Conservation (phyloP, 2,797 vertebrate genomes). For the Eremophila alpestris region DNA sequence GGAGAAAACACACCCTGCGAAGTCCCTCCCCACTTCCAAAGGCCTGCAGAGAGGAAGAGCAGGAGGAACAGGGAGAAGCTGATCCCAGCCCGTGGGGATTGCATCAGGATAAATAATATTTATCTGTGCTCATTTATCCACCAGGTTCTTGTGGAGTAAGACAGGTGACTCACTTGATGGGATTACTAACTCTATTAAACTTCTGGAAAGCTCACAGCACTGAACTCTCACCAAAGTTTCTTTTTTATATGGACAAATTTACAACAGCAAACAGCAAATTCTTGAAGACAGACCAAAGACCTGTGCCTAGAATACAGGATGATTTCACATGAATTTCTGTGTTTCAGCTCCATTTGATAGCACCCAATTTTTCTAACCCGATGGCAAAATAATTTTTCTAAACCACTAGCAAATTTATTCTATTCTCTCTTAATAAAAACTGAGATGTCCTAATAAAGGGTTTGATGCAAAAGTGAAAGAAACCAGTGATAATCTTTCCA, state of each 20-base stretch:
- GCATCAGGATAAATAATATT: neutral
- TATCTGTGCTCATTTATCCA: neutral
- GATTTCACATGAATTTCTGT: neutral
- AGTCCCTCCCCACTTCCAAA: neutral
- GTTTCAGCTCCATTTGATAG: neutral
- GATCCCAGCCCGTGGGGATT: neutral
- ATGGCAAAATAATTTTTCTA: neutral
- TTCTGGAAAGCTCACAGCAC: neutral
- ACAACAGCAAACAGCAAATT: neutral
- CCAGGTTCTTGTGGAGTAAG: neutral
- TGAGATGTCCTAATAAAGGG: neutral
- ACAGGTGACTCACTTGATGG: neutral
- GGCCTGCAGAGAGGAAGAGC: neutral
- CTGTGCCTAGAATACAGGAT: neutral
- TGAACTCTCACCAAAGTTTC: neutral
- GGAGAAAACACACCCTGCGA: neutral
- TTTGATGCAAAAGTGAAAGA: neutral
- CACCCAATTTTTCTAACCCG: neutral
- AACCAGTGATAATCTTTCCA: neutral
- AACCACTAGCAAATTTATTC: neutral
- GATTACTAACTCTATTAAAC: neutral
- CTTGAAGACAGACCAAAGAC: neutral
- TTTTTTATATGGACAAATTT: neutral
- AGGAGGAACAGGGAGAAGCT: neutral
- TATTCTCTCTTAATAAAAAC: neutral